Evolutionary conservation across 2,888 invertebrate genomes (phyloP), one percentile per base, ranked within the genome.

Genomic region (Heliconius hortense): DNA sequence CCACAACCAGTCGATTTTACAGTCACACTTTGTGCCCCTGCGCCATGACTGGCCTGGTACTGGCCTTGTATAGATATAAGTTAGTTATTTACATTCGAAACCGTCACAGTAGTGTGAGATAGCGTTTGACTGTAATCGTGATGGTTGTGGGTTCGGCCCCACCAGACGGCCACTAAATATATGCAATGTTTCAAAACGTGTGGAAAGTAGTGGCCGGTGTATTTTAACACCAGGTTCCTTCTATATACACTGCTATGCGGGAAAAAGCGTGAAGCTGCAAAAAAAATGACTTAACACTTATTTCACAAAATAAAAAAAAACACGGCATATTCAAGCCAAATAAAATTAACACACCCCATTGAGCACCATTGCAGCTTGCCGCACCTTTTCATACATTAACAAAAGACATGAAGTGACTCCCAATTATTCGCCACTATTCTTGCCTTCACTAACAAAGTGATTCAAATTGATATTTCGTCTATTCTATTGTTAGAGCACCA

Each of bases 381-480:
- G 56, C 59, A 62, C 39, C 70, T 70, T 39, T 71, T 71, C 56
- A 69, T 56, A 53, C 21, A 48, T 48, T 18, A 56, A 56, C 56
- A 71, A 71, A 24, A 28, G 21, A 43, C 43, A 1, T 60, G 24
- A 71, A 71, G 71, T 71, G 71, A 71, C 43, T 71, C 10, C 24
- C 71, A 71, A 62, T 71, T 71, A 71, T 71, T 28, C 26, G 21
- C 31, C 59, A 21, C 59, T 24, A 13, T 60, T 43, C 39, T 56
- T 56, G 10, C 56, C 56, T n/a, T 56, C n/a, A n/a, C 56, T n/a
- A 56, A 56, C 56, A 56, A 56, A 56, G 56, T 56, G 67, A 21
- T 56, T 64, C 35, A 70, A 74, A 70, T 70, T 62, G 74, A 66
- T 59, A 71, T 63, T 74, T 53, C 31, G 35, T 56, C 35, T 64